phyloP scores from a whole-genome alignment of 2,888 invertebrate species.

The Melanchra persicariae region DNA sequence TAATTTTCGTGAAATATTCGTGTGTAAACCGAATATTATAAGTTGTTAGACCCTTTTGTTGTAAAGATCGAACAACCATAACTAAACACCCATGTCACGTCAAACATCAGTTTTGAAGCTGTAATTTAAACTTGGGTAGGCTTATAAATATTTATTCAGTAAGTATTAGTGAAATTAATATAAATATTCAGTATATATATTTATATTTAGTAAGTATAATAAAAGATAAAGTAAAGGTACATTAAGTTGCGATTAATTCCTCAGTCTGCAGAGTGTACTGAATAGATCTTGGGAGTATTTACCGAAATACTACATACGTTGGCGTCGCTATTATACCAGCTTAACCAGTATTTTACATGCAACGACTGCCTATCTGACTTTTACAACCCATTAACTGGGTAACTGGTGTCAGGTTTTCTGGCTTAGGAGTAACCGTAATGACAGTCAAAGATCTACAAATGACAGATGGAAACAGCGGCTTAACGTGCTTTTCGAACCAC shows the following conservation, averaged over 20 bases:
- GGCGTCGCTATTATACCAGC: too few relatives aligned
- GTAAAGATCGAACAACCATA: constrained; percentile 4
- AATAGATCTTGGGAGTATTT: too few relatives aligned
- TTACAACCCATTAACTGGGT: too few relatives aligned
- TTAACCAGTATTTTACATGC: too few relatives aligned
- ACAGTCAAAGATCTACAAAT: too few relatives aligned
- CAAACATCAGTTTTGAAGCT: constrained; percentile 10
- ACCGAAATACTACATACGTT: too few relatives aligned
- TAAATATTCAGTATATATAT: background rate
- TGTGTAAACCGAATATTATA: constrained; percentile 8
- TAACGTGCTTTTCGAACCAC: too few relatives aligned
- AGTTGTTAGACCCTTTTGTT: background rate
- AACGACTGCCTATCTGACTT: too few relatives aligned
- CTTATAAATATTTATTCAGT: background rate
- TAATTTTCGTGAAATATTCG: constrained; percentile 30
- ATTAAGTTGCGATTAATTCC: constrained; percentile 4
- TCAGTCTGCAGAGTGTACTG: background rate
- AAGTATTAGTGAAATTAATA: background rate
- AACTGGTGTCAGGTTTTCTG: too few relatives aligned
- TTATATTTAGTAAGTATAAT: too few relatives aligned
- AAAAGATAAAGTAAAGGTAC: background rate
- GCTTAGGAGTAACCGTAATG: too few relatives aligned
- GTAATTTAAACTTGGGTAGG: background rate
- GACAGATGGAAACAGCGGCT: too few relatives aligned
- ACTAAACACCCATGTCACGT: constrained; percentile 23